Evolutionary conservation across 2,113 vertebrate species (phyloP).

Genomic region (Scopus umbretta): DNA sequence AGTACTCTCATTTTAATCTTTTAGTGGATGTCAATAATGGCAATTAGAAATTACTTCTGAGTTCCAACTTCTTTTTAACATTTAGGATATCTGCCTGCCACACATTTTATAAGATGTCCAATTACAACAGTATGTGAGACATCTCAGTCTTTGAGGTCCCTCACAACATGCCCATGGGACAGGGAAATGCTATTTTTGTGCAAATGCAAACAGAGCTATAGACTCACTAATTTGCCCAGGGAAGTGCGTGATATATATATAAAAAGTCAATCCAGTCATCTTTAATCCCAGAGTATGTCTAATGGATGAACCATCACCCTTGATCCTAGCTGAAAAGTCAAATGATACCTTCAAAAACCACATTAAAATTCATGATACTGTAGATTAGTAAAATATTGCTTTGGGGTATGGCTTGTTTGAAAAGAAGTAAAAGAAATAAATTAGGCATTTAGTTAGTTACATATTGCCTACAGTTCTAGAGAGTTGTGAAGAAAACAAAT

Average conservation of each 20-base stretch:
- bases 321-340: not conserved
- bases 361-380: not conserved
- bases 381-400: not conserved
- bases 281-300: not conserved
- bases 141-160: not conserved
- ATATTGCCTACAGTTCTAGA: not conserved
- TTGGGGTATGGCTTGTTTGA: not conserved
- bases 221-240: not conserved
- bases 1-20: not conserved
- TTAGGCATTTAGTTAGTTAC: not conserved
- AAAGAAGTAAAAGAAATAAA: slow-evolving; percentile 5
- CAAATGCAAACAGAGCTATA: not conserved
- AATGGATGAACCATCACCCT: not conserved
- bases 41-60: not conserved
- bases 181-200: slow-evolving; percentile 4
- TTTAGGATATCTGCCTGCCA: not conserved
- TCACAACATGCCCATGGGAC: not conserved
- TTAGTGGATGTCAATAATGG: not conserved
- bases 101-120: not conserved
- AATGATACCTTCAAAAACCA: not conserved
- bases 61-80: not conserved
- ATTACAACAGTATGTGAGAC: not conserved
- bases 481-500: slow-evolving; percentile 33
- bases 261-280: not conserved
- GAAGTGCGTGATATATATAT: not conserved